Percentiles rank a stretch among this genome's conserved stretches.
Conservation (phyloP, 2,888 invertebrate genomes). For the Heteromurus nitidus region DNA sequence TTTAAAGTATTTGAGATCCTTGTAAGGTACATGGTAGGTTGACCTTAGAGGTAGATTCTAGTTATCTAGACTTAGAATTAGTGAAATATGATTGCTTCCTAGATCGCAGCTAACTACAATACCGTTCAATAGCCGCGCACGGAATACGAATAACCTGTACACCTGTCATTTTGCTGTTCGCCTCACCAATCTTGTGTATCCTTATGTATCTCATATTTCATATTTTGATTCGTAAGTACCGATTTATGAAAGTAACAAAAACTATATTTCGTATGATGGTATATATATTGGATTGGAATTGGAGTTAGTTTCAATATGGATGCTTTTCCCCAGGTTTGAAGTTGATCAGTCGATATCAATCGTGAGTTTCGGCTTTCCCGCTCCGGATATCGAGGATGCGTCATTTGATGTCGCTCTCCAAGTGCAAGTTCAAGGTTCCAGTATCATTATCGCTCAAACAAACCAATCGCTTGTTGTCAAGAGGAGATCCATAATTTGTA, state of each 20-base stretch:
- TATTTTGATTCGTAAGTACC: conserved; percentile 60
- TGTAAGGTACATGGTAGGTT: too few relatives aligned
- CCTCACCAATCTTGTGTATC: conserved; percentile 55
- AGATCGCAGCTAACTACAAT: conserved; percentile 46
- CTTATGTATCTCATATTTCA: conserved; percentile 59
- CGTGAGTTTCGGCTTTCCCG: conserved; percentile 61
- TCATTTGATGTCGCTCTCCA: conserved; percentile 59
- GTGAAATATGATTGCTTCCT: neutral
- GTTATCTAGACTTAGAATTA: too few relatives aligned
- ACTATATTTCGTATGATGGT: too few relatives aligned
- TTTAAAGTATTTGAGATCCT: too few relatives aligned
- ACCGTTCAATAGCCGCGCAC: conserved; percentile 38
- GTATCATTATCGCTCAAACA: conserved; percentile 51
- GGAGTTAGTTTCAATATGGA: neutral
- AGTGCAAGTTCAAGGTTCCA: conserved; percentile 58
- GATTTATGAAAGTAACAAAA: neutral
- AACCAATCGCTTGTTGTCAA: conserved; percentile 57
- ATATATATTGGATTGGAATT: too few relatives aligned
- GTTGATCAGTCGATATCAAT: conserved; percentile 63
- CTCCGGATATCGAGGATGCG: conserved; percentile 57
- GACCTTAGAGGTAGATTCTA: too few relatives aligned
- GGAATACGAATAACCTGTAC: conserved; percentile 53
- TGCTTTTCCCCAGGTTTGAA: conserved; percentile 46
- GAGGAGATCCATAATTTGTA: conserved; percentile 50
- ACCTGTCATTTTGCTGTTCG: conserved; percentile 55